Percentiles rank a stretch among this genome's conserved stretches.
Conservation (phyloP, 37 sponge, comb jelly and placozoan species). For the Petrosia ficiformis region DNA sequence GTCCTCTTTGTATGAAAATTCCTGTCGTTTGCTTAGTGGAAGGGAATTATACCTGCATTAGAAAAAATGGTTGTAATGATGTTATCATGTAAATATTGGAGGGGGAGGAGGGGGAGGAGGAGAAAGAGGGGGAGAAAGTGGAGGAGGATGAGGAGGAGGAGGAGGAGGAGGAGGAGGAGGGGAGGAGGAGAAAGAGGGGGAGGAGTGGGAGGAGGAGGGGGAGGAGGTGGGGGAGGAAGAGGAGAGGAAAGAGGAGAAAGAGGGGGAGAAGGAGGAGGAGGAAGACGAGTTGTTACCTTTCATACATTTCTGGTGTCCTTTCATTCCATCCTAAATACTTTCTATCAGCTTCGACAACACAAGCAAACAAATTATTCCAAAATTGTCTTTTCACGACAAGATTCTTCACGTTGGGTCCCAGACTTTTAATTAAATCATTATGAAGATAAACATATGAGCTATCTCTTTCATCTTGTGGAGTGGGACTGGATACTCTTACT, state of each 20-base stretch:
- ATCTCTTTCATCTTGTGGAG: background rate
- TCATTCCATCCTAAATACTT: slow-evolving; percentile 74
- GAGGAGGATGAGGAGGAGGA: no score
- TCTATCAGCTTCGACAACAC: slow-evolving; percentile 33
- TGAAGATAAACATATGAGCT: slow-evolving; percentile 17
- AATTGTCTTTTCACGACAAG: slow-evolving; percentile 38
- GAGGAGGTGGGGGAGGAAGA: no score
- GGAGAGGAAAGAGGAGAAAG: no score
- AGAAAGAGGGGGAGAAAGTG: no score
- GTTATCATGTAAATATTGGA: no score
- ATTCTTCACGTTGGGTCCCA: slow-evolving; percentile 1
- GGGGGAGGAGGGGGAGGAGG: no score
- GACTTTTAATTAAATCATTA: slow-evolving; percentile 19
- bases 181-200: no score
- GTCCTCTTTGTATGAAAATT: slow-evolving; percentile 65
- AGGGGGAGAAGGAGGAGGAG: no score
- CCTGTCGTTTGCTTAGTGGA: slow-evolving; percentile 3
- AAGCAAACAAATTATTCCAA: slow-evolving; percentile 65
- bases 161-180: no score
- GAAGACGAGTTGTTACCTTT: slow-evolving; percentile 55
- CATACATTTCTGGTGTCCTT: slow-evolving; percentile 51
- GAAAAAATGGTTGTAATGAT: background rate
- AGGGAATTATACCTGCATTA: slow-evolving; percentile 55
- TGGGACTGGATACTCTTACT: background rate
- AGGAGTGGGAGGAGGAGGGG: no score